Base-by-base conservation (phyloP, 2,113 vertebrate genomes). In the Nymphicus hollandicus region DNA sequence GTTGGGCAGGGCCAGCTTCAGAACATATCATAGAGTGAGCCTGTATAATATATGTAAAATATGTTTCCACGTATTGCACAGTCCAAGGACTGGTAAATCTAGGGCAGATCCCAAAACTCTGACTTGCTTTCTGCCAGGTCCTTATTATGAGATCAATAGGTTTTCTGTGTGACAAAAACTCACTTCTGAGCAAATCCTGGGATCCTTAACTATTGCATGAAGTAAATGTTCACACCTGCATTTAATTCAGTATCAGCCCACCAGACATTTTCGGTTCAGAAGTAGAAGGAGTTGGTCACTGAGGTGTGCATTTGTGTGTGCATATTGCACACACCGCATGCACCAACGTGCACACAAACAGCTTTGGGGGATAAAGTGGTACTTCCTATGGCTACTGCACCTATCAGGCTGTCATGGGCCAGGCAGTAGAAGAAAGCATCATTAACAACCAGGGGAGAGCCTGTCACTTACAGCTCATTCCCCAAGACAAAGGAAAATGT, bases 401-500 rank as follows among this genome's bases (percentile, higher is more conserved):
- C 81, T 73, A 17, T 74, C 66, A 64, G 85, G 68, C 76, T 89
- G 66, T 64, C 79, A 69, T 35, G 91, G 91, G 79, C 88, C 88
- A 94, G 70, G 74, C 87, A 69, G 50, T 39, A 90, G 87, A 65
- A 71, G 60, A 93, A 94, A 91, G 77, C 52, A 74, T 89, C 85
- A 87, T 96, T 96, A 94, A 85, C 83, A 93, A 86, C 31, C 56
- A 91, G 46, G 72, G 60, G 85, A 93, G 92, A 93, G 81, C 76
- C 69, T 96, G 87, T 87, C 90, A 68, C 95, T 96, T 96, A 91
- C 89, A 96, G 91, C 92, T 97, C 83, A 96, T 96, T 76, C 81
- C 93, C 88, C 78, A 96, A 96, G 95, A 96, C 94, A 95, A 96
- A 97, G 90, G 94, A 96, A 96, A 97, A 97, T 93, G 96, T 95